These are phyloP conservation scores for Macrophya alboannulata DNA, from an alignment of 2,888 invertebrate genomes.

Conservation along the genomic window DNA sequence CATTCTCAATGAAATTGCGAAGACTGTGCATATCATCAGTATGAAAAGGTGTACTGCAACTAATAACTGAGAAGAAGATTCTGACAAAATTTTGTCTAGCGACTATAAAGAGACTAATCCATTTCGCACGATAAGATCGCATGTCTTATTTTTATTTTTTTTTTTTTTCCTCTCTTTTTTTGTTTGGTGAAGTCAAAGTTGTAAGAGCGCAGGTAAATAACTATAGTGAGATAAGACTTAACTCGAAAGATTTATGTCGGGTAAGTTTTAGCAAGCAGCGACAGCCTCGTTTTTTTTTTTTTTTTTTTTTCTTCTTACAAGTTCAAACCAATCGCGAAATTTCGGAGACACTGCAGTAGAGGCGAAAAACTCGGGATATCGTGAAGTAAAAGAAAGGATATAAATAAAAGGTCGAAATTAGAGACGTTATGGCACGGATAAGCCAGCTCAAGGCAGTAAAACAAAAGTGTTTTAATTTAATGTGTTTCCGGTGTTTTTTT, in stretches of 20 bases:
- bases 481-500: not conserved
- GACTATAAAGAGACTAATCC: constrained; percentile 19
- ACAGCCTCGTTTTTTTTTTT: not conserved
- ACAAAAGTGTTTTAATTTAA: constrained; percentile 14
- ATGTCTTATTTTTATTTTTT: not conserved
- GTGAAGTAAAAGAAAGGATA: not conserved
- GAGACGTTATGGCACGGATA: constrained; percentile 6
- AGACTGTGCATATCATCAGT: not conserved
- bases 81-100: not conserved
- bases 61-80: not conserved
- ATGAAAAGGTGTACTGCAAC: not conserved
- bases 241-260: constrained; percentile 37
- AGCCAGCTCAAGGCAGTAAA: not conserved
- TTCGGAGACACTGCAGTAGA: constrained; percentile 23
- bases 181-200: not conserved
- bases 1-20: not conserved
- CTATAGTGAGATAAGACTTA: constrained; percentile 33
- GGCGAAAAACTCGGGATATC: constrained; percentile 28
- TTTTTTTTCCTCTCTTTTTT: not conserved
- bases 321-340: constrained; percentile 25
- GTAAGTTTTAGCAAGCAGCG: constrained; percentile 32
- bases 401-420: constrained; percentile 4
- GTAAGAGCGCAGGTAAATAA: not conserved
- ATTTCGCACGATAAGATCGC: not conserved
- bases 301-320: not conserved